Evolutionary conservation across 2,797 vertebrate species (phyloP).

Genomic region (Erpetoichthys calabaricus): DNA sequence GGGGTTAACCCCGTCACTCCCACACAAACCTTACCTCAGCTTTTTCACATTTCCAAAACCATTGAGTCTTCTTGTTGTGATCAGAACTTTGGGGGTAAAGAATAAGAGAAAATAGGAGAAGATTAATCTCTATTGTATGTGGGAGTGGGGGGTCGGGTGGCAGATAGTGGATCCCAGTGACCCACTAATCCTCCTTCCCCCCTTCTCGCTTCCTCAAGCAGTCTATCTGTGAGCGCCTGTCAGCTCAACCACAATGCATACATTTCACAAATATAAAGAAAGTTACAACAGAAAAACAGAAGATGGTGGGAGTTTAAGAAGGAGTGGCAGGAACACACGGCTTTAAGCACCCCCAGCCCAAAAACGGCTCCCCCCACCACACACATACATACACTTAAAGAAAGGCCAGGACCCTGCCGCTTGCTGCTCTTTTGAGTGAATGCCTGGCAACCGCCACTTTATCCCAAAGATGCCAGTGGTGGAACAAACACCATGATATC

Average conservation of each 20-base stretch:
- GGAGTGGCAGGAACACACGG: constrained; percentile 67
- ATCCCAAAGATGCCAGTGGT: no score
- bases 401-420: constrained; percentile 45
- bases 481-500: no score
- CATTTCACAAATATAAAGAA: constrained; percentile 67
- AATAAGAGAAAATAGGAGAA: constrained; percentile 52
- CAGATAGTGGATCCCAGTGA: constrained; percentile 97
- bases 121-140: constrained; percentile 72
- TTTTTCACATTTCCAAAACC: constrained; percentile 62
- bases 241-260: constrained; percentile 61
- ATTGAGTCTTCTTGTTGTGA: constrained; percentile 74
- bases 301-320: constrained; percentile 56
- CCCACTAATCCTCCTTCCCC: constrained; percentile 88
- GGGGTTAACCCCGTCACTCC: constrained; percentile 25
- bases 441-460: constrained; percentile 39
- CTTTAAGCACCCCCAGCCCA: constrained; percentile 16
- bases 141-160: constrained; percentile 52
- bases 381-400: constrained; percentile 25
- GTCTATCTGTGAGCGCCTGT: constrained; percentile 48
- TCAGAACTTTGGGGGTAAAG: constrained; percentile 59
- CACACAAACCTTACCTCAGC: constrained; percentile 40
- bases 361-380: constrained; percentile 37
- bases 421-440: constrained; percentile 87
- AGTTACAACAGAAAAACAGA: constrained; percentile 92
- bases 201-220: constrained; percentile 66